These are phyloP conservation scores for Corythornis cristatus DNA, from an alignment of 2,113 vertebrate genomes.

Conservation along the genomic window DNA sequence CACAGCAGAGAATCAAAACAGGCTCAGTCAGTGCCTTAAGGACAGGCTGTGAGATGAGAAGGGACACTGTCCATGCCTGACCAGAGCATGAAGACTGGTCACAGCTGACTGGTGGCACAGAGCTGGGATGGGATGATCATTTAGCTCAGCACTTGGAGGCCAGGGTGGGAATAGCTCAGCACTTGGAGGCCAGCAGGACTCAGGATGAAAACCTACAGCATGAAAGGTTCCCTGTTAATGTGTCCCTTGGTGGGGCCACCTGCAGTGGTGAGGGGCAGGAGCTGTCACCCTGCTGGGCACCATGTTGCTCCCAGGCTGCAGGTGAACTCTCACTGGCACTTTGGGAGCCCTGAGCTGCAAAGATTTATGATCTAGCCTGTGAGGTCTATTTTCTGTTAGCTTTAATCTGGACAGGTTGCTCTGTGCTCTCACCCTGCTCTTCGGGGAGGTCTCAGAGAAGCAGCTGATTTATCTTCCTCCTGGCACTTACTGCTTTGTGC, in stretches of 20 bases:
- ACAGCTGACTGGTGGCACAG: not conserved
- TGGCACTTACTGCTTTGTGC: not conserved
- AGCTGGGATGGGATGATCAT: not conserved
- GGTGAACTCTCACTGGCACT: not conserved
- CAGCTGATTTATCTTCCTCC: not conserved
- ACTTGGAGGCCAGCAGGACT: not conserved
- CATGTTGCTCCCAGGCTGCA: not conserved
- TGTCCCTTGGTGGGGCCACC: accelerated
- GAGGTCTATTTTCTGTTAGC: not conserved
- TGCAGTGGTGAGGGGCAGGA: not conserved
- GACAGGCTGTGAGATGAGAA: not conserved
- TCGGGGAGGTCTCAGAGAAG: not conserved
- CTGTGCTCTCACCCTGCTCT: not conserved
- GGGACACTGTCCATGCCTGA: not conserved
- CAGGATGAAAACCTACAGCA: not conserved
- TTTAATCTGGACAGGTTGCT: not conserved
- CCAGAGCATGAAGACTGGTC: not conserved
- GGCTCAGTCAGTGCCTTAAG: not conserved
- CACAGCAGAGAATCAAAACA: not conserved
- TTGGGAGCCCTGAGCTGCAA: not conserved
- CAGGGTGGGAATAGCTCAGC: not conserved
- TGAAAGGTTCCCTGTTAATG: not conserved
- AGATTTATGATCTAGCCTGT: not conserved
- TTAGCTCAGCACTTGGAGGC: not conserved
- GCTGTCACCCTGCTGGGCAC: not conserved